A percentile compares a stretch with the other conserved stretches of the same genome.
phyloP scores from a whole-genome alignment of 2,888 invertebrate genomes.

The Sarcophaga rosellei region DNA sequence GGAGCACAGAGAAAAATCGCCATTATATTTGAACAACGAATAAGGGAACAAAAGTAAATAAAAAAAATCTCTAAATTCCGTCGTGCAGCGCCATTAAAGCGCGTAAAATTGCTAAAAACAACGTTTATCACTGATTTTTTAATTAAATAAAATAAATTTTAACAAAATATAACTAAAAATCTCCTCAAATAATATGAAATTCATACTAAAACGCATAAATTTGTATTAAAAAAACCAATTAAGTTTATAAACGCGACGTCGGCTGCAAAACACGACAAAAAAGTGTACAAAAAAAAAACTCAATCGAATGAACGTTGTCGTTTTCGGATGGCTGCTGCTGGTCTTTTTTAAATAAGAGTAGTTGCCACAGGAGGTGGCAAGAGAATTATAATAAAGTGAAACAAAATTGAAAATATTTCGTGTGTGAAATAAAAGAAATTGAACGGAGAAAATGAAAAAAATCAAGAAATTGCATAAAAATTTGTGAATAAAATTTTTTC shows the following conservation, averaged over 20 bases:
- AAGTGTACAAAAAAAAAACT: constrained; percentile 36
- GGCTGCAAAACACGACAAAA: constrained; percentile 65
- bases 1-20: constrained; percentile 26
- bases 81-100: constrained; percentile 65
- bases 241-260: constrained; percentile 41
- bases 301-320: constrained; percentile 66
- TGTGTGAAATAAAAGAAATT: constrained; percentile 29
- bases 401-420: constrained; percentile 55
- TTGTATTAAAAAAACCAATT: constrained; percentile 28
- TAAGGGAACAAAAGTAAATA: constrained; percentile 54
- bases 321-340: constrained; percentile 67
- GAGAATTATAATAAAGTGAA: constrained; percentile 49
- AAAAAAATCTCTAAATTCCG: constrained; percentile 62
- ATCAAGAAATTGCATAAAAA: constrained; percentile 48
- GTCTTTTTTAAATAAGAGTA: constrained; percentile 65
- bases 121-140: constrained; percentile 39
- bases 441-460: constrained; percentile 25
- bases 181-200: constrained; percentile 29
- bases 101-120: constrained; percentile 54
- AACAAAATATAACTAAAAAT: constrained; percentile 36
- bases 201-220: constrained; percentile 3
- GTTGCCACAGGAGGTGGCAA: constrained; percentile 68
- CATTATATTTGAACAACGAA: constrained; percentile 58
- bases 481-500: background rate
- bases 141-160: constrained; percentile 48